Conservation (phyloP, 2,888 invertebrate species). For the Crocallis elinguaria region DNA sequence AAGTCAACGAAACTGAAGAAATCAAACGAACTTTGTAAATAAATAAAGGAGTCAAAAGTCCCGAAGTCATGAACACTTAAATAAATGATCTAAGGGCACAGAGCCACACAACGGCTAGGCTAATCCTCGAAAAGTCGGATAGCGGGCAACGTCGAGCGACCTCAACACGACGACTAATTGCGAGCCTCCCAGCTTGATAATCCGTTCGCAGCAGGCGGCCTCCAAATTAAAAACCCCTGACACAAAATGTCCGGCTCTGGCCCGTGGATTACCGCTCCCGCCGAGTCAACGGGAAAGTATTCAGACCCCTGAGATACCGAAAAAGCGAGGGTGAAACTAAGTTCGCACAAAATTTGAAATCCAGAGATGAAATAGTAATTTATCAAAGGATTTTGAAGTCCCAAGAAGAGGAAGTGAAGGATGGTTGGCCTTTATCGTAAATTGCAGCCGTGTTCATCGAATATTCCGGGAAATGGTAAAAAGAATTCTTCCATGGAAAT, state of each 20-base stretch:
- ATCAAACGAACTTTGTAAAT: constrained; percentile 18
- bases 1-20: constrained; percentile 16
- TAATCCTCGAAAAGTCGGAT: constrained; percentile 61
- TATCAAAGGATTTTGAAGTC: constrained; percentile 81
- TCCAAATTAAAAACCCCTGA: constrained; percentile 80
- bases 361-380: constrained; percentile 82
- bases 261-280: constrained; percentile 68
- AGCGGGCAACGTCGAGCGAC: constrained; percentile 55
- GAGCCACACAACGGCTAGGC: constrained; percentile 43
- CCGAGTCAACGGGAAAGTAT: constrained; percentile 40
- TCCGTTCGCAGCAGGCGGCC: constrained; percentile 81
- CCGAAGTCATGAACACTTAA: constrained; percentile 29
- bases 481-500: constrained; percentile 43
- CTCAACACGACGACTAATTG: constrained; percentile 75
- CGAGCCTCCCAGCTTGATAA: constrained; percentile 71
- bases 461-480: constrained; percentile 48
- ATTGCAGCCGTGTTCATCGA: constrained; percentile 62
- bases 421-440: constrained; percentile 68
- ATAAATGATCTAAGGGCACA: constrained; percentile 33
- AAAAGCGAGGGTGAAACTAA: constrained; percentile 63
- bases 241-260: constrained; percentile 63
- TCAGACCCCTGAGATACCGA: constrained; percentile 47
- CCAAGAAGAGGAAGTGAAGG: constrained; percentile 71
- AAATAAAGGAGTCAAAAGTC: constrained; percentile 27
- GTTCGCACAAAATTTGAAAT: constrained; percentile 71